phyloP scores from a whole-genome alignment of 2,888 invertebrate species.

The Clivina fossor region DNA sequence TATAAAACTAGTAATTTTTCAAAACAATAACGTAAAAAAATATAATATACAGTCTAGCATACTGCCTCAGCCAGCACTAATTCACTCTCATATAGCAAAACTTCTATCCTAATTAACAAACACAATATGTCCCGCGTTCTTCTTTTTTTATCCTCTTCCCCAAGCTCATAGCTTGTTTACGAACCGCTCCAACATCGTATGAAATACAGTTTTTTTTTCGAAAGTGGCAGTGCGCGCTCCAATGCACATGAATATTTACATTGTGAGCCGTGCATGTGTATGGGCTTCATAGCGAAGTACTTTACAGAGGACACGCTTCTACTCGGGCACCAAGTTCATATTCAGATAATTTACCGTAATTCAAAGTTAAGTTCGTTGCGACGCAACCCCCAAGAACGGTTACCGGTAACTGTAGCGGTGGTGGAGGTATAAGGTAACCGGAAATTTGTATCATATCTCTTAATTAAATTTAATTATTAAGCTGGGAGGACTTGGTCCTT shows the following conservation, averaged over 20 bases:
- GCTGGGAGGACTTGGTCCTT: neutral
- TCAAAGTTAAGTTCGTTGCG: slow-evolving; percentile 19
- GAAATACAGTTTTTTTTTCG: slow-evolving; percentile 14
- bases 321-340: slow-evolving; percentile 7
- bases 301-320: no score
- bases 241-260: slow-evolving; percentile 14
- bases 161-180: slow-evolving; percentile 13
- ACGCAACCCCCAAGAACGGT: slow-evolving; percentile 7
- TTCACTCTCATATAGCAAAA: no score
- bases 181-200: neutral
- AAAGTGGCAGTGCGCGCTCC: neutral
- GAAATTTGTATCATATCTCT: slow-evolving; percentile 22
- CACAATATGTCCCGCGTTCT: slow-evolving; percentile 16
- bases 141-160: no score
- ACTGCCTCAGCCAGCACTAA: no score
- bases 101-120: slow-evolving; percentile 20
- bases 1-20: no score
- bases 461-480: slow-evolving; percentile 30
- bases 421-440: no score
- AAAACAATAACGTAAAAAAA: no score
- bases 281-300: no score
- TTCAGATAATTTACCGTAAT: slow-evolving; percentile 23
- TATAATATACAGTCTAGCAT: no score
- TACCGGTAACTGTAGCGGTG: no score
- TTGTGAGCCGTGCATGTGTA: slow-evolving; percentile 7